Evolutionary conservation across 1,140 invertebrate species (phyloP).

Genomic region (Chironomus tepperi): DNA sequence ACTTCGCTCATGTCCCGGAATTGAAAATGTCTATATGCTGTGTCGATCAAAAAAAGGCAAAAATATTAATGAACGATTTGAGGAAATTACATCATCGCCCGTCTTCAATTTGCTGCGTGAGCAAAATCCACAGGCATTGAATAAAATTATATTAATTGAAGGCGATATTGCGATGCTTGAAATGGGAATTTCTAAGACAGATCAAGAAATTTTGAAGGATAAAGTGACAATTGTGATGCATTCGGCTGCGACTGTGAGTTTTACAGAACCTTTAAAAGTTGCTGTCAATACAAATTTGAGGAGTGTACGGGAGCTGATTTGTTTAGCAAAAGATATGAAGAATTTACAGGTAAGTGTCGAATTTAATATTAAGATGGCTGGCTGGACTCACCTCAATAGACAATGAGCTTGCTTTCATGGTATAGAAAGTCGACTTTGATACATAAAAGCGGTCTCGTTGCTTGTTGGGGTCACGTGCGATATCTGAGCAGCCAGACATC

Average conservation of each 20-base stretch:
- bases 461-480: too few relatives aligned
- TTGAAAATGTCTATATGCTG: constrained; percentile 66
- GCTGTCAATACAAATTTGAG: constrained; percentile 62
- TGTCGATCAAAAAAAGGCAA: constrained; percentile 69
- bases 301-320: constrained; percentile 51
- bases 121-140: constrained; percentile 51
- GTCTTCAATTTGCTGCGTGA: constrained; percentile 48
- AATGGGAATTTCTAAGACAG: constrained; percentile 38
- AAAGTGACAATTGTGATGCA: constrained; percentile 64
- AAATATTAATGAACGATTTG: constrained; percentile 53
- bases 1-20: too few relatives aligned
- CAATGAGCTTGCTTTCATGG: too few relatives aligned
- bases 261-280: constrained; percentile 51
- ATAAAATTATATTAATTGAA: constrained; percentile 52
- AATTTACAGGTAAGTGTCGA: constrained; percentile 52
- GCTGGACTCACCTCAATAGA: too few relatives aligned
- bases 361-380: too few relatives aligned
- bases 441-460: too few relatives aligned
- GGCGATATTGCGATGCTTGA: constrained; percentile 52
- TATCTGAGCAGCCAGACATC: too few relatives aligned
- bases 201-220: constrained; percentile 40
- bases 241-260: constrained; percentile 57
- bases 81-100: constrained; percentile 42
- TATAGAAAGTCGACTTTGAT: too few relatives aligned
- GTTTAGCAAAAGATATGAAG: constrained; percentile 53